Evolutionary conservation across 2,888 invertebrate genomes (phyloP), one percentile per base, ranked within the genome.

Genomic region (Dynastes tityus): DNA sequence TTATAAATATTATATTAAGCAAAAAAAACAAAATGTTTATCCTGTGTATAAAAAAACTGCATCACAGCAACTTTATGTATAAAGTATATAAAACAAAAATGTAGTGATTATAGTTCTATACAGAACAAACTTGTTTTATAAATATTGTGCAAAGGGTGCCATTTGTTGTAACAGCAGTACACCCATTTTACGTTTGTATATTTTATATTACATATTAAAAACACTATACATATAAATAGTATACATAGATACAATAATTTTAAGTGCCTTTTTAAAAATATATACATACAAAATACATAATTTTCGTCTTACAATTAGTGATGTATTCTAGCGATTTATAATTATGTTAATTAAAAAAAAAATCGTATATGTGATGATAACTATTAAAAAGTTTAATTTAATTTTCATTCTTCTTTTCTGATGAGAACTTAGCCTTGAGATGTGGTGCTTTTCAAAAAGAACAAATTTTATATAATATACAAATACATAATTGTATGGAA

Each of bases 121-220:
- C 16, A 49, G 40, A 63, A 67, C 16, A 37, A 40, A 45, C 22
- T 16, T 49, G 49, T 67, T 67, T 16, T 49, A 49, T 67, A 67
- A 67, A 67, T 49, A 67, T 27, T 49, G 22, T 67, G 22, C 27
- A 81, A 83, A 84, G 84, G 84, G 86, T 86, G 86, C 86, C 86
- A 87, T 87, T 85, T 85, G 86, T 85, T 85, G 83, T 84, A 83
- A 83, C 85, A 85, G 85, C 85, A 86, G 85, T 85, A 85, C 85
- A 83, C 82, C 83, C 81, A 82, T 82, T 83, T 77, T 81, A 83
- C 83, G 83, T 84, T 82, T 84, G 84, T 85, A 84, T 82, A 84
- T 85, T 85, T 85, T 83, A 83, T 84, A 84, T 77, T 74, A 40
- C 5, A 63, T 40, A 61, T 27, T 45, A 74, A 40, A 74, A 61